These are phyloP conservation scores for human DNA, from an alignment of 2,113 vertebrate species.

Conservation along the genomic window DNA sequence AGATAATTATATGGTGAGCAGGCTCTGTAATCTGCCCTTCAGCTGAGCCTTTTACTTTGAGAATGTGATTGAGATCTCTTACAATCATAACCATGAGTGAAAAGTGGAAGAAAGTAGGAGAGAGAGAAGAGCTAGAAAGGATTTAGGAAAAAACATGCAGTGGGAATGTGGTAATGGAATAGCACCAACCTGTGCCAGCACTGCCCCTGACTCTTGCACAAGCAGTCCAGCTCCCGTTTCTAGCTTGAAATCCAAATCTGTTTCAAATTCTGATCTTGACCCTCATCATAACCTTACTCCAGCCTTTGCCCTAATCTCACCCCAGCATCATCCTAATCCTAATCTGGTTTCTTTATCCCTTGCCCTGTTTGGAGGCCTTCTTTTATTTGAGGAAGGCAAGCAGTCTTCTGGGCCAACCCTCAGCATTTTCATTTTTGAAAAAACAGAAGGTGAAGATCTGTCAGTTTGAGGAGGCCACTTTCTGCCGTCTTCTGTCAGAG, in stretches of 20 bases:
- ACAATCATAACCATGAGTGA: background rate
- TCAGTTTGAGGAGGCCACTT: slow-evolving; percentile 73
- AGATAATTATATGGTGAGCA: slow-evolving; percentile 75
- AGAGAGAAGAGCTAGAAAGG: background rate
- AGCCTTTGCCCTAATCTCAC: background rate
- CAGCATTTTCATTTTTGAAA: slow-evolving; percentile 53
- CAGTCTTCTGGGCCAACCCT: slow-evolving; percentile 45
- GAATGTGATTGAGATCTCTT: background rate
- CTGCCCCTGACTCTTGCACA: rapidly evolving
- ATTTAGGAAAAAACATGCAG: background rate
- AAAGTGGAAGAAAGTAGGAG: background rate
- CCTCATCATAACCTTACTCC: background rate
- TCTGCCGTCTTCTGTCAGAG: slow-evolving; percentile 68
- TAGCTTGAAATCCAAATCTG: background rate
- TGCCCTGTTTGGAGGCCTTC: slow-evolving; percentile 63
- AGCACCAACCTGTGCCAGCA: rapidly evolving
- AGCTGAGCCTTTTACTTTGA: background rate
- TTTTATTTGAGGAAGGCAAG: slow-evolving; percentile 69
- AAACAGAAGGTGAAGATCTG: slow-evolving; percentile 60
- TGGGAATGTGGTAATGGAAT: background rate
- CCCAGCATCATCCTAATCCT: background rate
- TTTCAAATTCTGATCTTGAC: background rate
- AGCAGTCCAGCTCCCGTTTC: background rate
- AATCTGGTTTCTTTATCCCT: background rate
- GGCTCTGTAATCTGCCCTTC: background rate